phyloP scores from a whole-genome alignment of 2,113 vertebrate genomes.

The Aix galericulata region DNA sequence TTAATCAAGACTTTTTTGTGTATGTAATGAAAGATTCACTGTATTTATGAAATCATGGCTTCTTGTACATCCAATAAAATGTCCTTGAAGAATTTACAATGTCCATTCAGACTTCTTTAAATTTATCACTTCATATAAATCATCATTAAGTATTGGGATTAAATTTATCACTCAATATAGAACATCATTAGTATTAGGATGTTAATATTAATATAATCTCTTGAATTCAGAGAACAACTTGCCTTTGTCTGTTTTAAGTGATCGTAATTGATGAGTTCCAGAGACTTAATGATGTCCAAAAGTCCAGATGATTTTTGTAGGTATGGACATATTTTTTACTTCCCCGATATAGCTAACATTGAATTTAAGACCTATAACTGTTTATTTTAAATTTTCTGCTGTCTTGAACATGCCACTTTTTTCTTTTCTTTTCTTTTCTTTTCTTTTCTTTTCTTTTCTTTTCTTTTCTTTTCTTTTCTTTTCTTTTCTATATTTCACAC shows the following conservation, averaged over 20 bases:
- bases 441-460: background rate
- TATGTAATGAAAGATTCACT: background rate
- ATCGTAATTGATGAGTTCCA: background rate
- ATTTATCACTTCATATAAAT: background rate
- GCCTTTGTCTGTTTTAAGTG: background rate
- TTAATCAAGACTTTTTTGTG: background rate
- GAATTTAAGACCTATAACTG: background rate
- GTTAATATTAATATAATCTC: background rate
- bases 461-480: background rate
- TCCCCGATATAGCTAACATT: background rate
- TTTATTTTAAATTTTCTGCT: background rate
- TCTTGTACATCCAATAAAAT: background rate
- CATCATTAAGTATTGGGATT: background rate
- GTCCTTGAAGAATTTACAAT: background rate
- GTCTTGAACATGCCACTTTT: background rate
- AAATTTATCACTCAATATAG: constrained; percentile 8
- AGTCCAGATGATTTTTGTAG: background rate
- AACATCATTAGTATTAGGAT: background rate
- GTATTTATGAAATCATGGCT: background rate
- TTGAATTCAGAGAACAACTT: background rate
- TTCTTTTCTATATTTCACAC: background rate
- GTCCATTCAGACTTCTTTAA: background rate
- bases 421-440: no score
- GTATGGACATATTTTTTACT: background rate
- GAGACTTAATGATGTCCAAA: background rate